A percentile compares a stretch with the other conserved stretches of the same genome.
These are phyloP conservation scores for Cataglyphis cursor DNA, from an alignment of 2,888 invertebrate genomes.

Conservation along the genomic window DNA sequence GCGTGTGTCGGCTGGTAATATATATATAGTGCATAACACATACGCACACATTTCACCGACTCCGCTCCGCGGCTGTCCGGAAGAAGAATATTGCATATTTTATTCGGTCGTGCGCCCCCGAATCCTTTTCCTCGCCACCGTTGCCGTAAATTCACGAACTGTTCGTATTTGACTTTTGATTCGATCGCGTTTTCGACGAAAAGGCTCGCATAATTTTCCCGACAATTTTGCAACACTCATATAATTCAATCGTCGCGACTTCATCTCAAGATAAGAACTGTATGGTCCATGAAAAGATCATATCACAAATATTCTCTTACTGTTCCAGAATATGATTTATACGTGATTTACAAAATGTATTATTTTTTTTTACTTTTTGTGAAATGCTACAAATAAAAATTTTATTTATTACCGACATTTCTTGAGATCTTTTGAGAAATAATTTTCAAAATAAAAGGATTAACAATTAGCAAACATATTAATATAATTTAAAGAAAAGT, in stretches of 20 bases:
- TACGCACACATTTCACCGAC: neutral
- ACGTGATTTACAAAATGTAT: neutral
- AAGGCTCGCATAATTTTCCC: conserved; percentile 30
- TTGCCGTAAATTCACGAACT: conserved; percentile 45
- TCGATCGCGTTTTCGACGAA: conserved; percentile 48
- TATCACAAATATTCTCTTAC: neutral
- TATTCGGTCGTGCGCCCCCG: conserved; percentile 43
- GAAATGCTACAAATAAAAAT: neutral
- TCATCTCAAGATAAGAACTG: neutral
- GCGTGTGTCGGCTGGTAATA: conserved; percentile 5
- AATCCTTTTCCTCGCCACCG: conserved; percentile 38
- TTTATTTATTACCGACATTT: neutral
- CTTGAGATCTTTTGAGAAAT: neutral
- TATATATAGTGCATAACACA: neutral
- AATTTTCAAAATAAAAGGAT: no score
- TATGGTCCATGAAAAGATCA: neutral
- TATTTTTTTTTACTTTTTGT: neutral
- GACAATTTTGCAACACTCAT: conserved; percentile 32
- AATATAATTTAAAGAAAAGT: no score
- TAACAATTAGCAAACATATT: no score
- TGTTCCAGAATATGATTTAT: neutral
- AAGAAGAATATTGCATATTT: conserved; percentile 51
- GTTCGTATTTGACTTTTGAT: conserved; percentile 51
- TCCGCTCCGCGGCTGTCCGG: conserved; percentile 32
- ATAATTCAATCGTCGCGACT: neutral